phyloP scores from a whole-genome alignment of 2,888 invertebrate species.

The Troilus luridus region DNA sequence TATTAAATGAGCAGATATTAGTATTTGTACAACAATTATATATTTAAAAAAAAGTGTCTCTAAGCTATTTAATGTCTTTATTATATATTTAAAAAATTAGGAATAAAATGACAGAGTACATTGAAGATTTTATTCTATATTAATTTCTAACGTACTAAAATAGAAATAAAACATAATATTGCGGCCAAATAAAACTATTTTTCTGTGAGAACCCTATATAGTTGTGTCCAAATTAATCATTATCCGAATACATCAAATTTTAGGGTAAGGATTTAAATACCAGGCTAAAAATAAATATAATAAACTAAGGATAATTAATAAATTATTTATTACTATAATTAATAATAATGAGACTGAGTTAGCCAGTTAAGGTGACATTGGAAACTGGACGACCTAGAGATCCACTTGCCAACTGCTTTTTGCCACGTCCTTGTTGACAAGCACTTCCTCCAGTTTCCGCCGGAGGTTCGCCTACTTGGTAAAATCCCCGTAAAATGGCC shows the following conservation, averaged over 20 bases:
- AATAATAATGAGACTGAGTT: neutral
- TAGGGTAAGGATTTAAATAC: neutral
- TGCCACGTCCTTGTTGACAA: neutral
- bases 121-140: too few relatives aligned
- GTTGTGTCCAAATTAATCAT: neutral
- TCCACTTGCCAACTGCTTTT: neutral
- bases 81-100: too few relatives aligned
- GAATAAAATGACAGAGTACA: too few relatives aligned
- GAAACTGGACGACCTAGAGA: neutral
- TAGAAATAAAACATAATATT: too few relatives aligned
- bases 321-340: neutral
- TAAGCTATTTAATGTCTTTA: too few relatives aligned
- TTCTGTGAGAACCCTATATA: too few relatives aligned
- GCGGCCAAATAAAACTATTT: too few relatives aligned
- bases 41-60: too few relatives aligned
- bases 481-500: constrained; percentile 4
- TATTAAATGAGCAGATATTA: too few relatives aligned
- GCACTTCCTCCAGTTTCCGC: constrained; percentile 9
- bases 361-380: neutral
- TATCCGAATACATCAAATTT: too few relatives aligned
- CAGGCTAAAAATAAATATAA: neutral
- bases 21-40: too few relatives aligned
- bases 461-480: neutral
- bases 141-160: too few relatives aligned
- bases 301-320: neutral